phyloP scores from a whole-genome alignment of 2,113 vertebrate genomes.

The Rhineura floridana region DNA sequence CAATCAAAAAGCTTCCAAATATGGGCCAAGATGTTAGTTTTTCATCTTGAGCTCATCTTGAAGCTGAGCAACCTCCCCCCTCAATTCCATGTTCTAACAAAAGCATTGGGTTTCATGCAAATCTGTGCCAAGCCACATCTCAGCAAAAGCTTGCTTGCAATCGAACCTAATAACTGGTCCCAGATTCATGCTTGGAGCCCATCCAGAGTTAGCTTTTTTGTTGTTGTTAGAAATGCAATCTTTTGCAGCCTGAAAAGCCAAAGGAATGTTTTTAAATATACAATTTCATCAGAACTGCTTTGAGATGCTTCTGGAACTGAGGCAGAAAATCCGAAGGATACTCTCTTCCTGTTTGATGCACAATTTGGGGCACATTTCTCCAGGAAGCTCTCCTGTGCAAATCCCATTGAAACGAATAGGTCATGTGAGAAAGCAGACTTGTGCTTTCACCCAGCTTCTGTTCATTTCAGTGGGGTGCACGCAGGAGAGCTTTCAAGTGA shows the following conservation, averaged over 20 bases:
- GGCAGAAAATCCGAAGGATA: background rate
- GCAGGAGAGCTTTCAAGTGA: background rate
- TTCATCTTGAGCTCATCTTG: slow-evolving; percentile 51
- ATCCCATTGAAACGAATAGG: background rate
- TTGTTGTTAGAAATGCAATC: slow-evolving; percentile 26
- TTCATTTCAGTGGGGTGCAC: background rate
- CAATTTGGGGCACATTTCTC: background rate
- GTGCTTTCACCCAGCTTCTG: too few species aligned
- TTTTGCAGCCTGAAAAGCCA: background rate
- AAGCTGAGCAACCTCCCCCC: slow-evolving; percentile 35
- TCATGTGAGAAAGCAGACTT: background rate
- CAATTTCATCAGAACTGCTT: background rate
- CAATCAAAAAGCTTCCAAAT: slow-evolving; percentile 30
- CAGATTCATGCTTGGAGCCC: slow-evolving; percentile 16
- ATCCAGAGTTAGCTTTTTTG: slow-evolving; percentile 21
- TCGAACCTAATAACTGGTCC: slow-evolving; percentile 29
- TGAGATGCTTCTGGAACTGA: background rate
- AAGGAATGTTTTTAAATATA: background rate
- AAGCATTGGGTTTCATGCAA: slow-evolving; percentile 26
- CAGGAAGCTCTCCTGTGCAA: background rate
- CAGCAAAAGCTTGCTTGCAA: slow-evolving; percentile 55
- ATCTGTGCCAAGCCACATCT: slow-evolving; percentile 56
- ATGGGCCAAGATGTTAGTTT: slow-evolving; percentile 29
- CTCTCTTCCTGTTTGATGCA: background rate
- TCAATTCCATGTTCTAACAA: slow-evolving; percentile 39